Evolutionary conservation across 2,113 vertebrate species (phyloP), one percentile per base, ranked within the genome.

Genomic region (Hippocampus comes): DNA sequence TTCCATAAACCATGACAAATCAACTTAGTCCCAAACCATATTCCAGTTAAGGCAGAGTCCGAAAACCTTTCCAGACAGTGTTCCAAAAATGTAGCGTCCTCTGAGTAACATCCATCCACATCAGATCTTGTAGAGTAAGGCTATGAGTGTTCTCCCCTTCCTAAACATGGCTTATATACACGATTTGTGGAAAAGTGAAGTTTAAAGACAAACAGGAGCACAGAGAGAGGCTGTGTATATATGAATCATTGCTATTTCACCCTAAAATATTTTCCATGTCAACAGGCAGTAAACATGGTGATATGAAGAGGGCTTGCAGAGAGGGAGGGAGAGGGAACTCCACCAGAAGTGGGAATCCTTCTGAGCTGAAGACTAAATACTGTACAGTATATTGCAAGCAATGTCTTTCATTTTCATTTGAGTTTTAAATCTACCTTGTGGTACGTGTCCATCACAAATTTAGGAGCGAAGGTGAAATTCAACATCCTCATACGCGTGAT

Each of bases 251-350:
- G 51, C 79, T 92, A 90, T 91, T 91, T 89, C 87, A 79, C 87
- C 90, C 82, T 93, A 90, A 91, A 92, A 91, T 92, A 92, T 92
- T 91, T 89, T 89, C 80, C 87, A 89, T 92, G 90, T 91, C 90
- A 91, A 93, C 89, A 92, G 87, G 73, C 68, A 65, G 80, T 86
- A 87, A 89, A 91, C 86, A 90, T 80, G 78, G 83, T 7, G 82
- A 76, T 83, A 80, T 70, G 76, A 83, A 82, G 73, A 79, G 83
- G 82, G 87, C 75, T 84, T 75, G 76, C 75, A 70, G 82, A 48
- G 81, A 78, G 87, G 84, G 87, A 86, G 85, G 82, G 88, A 83
- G 80, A 70, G 34, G 49, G 48, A 78, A 27, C 38, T 21, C 68
- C 65, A 61, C 67, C 67, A 38, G 60, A 64, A 70, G 15, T 18